phyloP scores from a whole-genome alignment of 1,140 invertebrate species.

The Cydia splendana region DNA sequence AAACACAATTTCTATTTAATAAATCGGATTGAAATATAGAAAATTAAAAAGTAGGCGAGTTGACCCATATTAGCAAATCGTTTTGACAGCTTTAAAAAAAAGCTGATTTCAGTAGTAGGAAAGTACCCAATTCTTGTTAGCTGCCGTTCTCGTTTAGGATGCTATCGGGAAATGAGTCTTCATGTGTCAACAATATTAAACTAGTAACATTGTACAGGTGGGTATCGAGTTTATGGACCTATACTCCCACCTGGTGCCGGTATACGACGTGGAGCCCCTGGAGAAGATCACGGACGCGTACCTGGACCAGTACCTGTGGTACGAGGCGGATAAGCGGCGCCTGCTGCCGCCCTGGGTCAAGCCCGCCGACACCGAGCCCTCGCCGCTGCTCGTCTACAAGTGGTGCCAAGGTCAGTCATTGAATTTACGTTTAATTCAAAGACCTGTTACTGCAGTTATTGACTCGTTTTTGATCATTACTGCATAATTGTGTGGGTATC shows the following conservation, averaged over 20 bases:
- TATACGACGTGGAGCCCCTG: conserved; percentile 99
- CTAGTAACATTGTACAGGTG: conserved; percentile 79
- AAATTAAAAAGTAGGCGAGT: too few species aligned
- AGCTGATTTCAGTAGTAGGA: too few species aligned
- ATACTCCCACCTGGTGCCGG: conserved; percentile 98
- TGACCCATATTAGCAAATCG: too few species aligned
- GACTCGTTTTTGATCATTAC: too few species aligned
- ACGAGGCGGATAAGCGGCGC: conserved; percentile 98
- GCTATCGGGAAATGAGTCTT: not conserved
- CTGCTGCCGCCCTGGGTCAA: conserved; percentile 99
- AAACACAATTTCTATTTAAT: too few species aligned
- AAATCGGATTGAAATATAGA: too few species aligned
- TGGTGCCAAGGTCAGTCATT: conserved; percentile 96
- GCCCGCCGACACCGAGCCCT: conserved; percentile 98
- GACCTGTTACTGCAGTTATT: too few species aligned
- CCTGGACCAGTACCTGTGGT: conserved; percentile 99
- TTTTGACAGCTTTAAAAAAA: too few species aligned
- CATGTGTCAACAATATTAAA: not conserved
- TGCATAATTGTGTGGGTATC: too few species aligned
- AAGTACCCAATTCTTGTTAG: too few species aligned
- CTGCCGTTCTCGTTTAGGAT: too few species aligned
- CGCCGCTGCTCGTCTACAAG: conserved; percentile 98
- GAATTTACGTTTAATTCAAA: not conserved
- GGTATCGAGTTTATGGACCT: conserved; percentile 99
- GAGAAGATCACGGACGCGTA: conserved; percentile 99